phyloP scores from a whole-genome alignment of 2,888 invertebrate genomes.

The Drosophila ezoana region DNA sequence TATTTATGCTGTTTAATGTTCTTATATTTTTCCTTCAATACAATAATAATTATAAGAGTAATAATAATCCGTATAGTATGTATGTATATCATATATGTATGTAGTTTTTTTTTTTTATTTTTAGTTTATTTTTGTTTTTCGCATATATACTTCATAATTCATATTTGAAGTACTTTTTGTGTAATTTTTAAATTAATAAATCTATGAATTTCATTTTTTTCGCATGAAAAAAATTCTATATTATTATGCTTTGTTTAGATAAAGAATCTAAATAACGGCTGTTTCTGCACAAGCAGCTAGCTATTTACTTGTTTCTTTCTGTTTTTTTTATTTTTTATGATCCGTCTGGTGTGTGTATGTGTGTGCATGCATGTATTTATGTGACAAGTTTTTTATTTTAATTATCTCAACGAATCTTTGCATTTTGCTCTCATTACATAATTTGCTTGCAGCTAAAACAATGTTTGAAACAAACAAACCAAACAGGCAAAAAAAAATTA shows the following conservation, averaged over 20 bases:
- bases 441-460: conserved; percentile 80
- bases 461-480: conserved; percentile 73
- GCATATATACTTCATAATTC: conserved; percentile 61
- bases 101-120: conserved; percentile 58
- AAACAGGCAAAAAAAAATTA: conserved; percentile 63
- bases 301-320: conserved; percentile 25
- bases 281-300: conserved; percentile 51
- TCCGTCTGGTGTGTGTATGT: conserved; percentile 54
- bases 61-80: conserved; percentile 82
- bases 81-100: conserved; percentile 81
- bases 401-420: conserved; percentile 62
- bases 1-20: conserved; percentile 81
- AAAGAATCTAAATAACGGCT: conserved; percentile 63
- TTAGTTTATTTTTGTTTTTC: conserved; percentile 51
- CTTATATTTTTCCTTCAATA: conserved; percentile 82
- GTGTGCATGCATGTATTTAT: conserved; percentile 39
- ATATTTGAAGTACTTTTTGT: conserved; percentile 70
- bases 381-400: conserved; percentile 44
- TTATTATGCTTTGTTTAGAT: conserved; percentile 63
- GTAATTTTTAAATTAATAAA: conserved; percentile 81
- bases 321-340: conserved; percentile 44
- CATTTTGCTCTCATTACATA: conserved; percentile 61
- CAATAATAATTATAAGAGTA: conserved; percentile 83
- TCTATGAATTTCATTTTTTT: conserved; percentile 77
- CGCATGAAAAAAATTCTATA: conserved; percentile 77